Base-by-base conservation (phyloP, 1,140 invertebrate genomes). In the Drosophila rufa region DNA sequence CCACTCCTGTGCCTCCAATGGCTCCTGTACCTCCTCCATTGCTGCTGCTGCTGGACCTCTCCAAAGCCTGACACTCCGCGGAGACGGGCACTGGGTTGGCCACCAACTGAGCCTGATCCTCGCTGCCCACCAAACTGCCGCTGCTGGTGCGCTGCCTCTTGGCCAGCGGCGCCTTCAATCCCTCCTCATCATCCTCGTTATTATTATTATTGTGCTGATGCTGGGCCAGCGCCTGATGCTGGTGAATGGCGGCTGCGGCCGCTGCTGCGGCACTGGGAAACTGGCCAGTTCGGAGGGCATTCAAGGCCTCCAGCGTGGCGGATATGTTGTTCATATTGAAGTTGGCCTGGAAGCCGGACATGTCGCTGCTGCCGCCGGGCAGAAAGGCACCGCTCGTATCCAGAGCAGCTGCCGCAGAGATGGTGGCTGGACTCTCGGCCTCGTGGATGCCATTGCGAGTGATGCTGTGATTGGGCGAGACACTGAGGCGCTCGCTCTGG, bases 301-400 rank as follows among this genome's bases (percentile, higher is more conserved):
- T 93, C 25, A 93, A 64, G 0, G 92, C 90, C 76, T 93, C 92
- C 71, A 93, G 50, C 0, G 92, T 93, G 50, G 92, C 91, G 60
- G 92, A 92, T 75, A 93, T 92, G 73, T 92, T 92, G 59, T 91
- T 93, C 80, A 92, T 91, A 42, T 82, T 92, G 55, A 92, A 92
- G 65, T 83, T 79, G 22, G 85, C 79, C 66, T 86, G 85, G 40
- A 91, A 92, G 25, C 80, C 77, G 51, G 76, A 79, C 81, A 91
- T 82, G 36, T 91, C 87, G 25, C 68, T 51, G 17, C 75, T 51
- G 17, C 75, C 81, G 25, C 48, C 82, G 47, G 61, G 55, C 76
- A 90, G 36, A 15, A 82, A 90, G 51, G 61, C 86, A 19, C 69
- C 83, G 8, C 76, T 75, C 8, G 67, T 58, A n/a, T 90, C 89